Evolutionary conservation across 64 coral and sea anemone species (phyloP).

Genomic region (Dendronephthya gigantea): DNA sequence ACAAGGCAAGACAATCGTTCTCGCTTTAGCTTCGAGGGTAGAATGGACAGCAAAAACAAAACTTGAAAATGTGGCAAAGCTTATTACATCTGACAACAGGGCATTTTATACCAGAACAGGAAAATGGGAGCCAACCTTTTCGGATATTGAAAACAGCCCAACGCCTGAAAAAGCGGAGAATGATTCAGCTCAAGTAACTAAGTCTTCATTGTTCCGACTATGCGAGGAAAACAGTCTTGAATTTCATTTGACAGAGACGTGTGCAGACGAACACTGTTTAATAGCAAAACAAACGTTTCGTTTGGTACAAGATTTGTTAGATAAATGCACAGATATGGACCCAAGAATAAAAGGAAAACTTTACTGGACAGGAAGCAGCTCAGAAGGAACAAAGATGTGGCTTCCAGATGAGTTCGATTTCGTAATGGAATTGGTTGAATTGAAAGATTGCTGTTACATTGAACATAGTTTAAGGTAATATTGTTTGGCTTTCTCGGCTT

Average conservation of each 20-base stretch:
- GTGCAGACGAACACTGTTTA: conserved; percentile 13
- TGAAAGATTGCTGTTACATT: not conserved
- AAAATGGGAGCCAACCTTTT: not conserved
- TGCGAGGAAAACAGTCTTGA: not conserved
- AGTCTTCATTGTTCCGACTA: not conserved
- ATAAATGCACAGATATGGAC: not conserved
- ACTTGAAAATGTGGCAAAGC: too few relatives aligned
- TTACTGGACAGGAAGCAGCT: not conserved
- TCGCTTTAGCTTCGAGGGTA: too few relatives aligned
- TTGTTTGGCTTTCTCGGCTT: not conserved
- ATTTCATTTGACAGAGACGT: conserved; percentile 19
- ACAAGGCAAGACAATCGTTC: too few relatives aligned
- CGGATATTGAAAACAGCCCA: not conserved
- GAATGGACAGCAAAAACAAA: too few relatives aligned
- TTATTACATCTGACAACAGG: too few relatives aligned
- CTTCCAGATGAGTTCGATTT: conserved; percentile 33
- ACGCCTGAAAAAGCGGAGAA: not conserved
- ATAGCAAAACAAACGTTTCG: not conserved
- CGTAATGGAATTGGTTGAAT: conserved; percentile 1
- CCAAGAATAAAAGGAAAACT: not conserved
- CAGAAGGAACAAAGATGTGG: conserved; percentile 23
- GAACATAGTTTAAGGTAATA: not conserved
- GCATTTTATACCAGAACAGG: not conserved
- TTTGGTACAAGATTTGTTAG: not conserved
- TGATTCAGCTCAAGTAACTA: not conserved